Conservation (phyloP, 2,797 vertebrate genomes). For the Pteropus rufus region DNA sequence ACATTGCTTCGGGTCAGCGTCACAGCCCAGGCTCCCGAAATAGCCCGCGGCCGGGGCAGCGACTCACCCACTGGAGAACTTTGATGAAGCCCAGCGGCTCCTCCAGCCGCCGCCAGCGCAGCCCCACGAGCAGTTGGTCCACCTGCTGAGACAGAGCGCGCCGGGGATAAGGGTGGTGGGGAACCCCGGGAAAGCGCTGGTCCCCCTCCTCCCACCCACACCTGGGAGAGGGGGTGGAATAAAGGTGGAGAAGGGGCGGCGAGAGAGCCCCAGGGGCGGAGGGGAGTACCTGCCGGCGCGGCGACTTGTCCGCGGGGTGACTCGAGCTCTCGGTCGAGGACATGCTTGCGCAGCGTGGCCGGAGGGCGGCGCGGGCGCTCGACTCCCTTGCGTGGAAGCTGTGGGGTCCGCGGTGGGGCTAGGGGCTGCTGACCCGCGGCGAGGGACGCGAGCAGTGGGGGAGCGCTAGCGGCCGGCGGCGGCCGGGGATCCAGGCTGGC, state of each 20-base stretch:
- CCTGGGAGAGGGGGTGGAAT: not conserved
- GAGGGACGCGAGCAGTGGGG: not conserved
- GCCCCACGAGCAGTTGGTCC: slow-evolving; percentile 82
- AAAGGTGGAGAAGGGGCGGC: not conserved
- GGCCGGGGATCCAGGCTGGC: slow-evolving; percentile 60
- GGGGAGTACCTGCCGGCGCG: slow-evolving; percentile 73
- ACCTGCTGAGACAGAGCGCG: slow-evolving; percentile 50
- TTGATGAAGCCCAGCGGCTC: slow-evolving; percentile 95
- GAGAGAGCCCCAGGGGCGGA: not conserved
- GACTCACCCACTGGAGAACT: slow-evolving; percentile 93
- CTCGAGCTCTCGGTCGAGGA: slow-evolving; percentile 64
- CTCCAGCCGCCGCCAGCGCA: slow-evolving; percentile 89
- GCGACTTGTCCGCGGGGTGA: slow-evolving; percentile 73
- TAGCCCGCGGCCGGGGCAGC: slow-evolving; percentile 36
- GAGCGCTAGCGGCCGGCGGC: not conserved
- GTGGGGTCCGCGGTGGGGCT: slow-evolving; percentile 1
- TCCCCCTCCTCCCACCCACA: not conserved
- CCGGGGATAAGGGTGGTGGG: not conserved
- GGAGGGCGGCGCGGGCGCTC: not conserved
- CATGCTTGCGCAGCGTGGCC: slow-evolving; percentile 49
- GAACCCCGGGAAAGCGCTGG: not conserved
- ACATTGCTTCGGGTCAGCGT: slow-evolving; percentile 63
- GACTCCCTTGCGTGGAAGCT: not conserved
- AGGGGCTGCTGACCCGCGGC: not conserved
- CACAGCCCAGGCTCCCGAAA: slow-evolving; percentile 59